Base-by-base conservation (phyloP, 2,113 vertebrate genomes). In the Thalassoma bifasciatum region DNA sequence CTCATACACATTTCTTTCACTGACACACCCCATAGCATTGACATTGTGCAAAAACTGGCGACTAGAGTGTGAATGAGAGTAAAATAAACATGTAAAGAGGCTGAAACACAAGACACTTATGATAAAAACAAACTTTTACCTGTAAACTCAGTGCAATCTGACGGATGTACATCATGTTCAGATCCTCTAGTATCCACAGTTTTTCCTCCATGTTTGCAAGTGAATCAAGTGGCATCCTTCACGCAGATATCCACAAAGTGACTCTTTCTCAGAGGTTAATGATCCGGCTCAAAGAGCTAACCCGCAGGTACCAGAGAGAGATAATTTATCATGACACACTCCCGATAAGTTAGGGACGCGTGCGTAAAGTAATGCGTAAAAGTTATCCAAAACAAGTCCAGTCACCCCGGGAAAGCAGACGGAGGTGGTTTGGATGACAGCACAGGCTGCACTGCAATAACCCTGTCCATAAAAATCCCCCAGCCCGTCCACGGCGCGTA, bases 161-260 rank as follows among this genome's bases (percentile, higher is more conserved):
- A 3, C 97, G 96, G 81, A 98, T 97, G 92, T 98, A 98, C 79
- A 98, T 95, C 96, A 98, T 97, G 81, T 98, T 97, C 53, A 98
- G 94, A 79, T 98, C 97, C 86, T 98, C 96, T 82, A 98, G 84
- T 88, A 98, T 97, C 88, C 94, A 95, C 54, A 97, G 91, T 90
- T 95, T 96, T 81, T 95, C 95, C 91, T 97, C 96, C 96, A 96
- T 96, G 88, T 95, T 93, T 79, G 89, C 72, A 67, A 89, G 86
- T 83, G 85, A 92, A 84, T 93, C 89, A 65, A 84, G 72, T 60
- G 92, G 93, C 93, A 95, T 93, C 76, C 72, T 91, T 89, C 19
- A 49, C 6, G 1, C 40, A 65, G n/a, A 36, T 72, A 72, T 68
- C 52, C 72, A 74, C 78, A 63, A 49, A 51, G 8, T 8, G 0